Evolutionary conservation across 1,140 invertebrate genomes (phyloP).

Genomic region (Cydia strobilella): DNA sequence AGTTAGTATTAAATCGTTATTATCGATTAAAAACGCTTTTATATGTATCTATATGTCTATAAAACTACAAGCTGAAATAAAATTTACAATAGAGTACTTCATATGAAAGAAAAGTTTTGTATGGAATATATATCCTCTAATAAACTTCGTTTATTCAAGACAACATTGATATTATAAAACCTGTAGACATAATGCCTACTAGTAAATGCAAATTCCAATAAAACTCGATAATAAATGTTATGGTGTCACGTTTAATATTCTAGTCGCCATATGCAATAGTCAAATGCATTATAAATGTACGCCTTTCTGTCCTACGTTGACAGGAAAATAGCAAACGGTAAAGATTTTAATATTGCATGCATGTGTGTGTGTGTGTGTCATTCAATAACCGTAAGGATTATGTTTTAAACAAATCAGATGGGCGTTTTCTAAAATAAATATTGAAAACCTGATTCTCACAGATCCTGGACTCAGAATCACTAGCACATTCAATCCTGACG

Average conservation of each 20-base stretch:
- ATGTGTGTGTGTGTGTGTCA: constrained; percentile 35
- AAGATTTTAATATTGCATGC: constrained; percentile 48
- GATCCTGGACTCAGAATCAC: no score
- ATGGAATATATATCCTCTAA: no score
- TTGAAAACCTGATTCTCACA: no score
- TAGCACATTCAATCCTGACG: no score
- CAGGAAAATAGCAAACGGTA: constrained; percentile 57
- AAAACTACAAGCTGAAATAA: no score
- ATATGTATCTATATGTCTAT: no score
- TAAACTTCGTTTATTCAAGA: neutral
- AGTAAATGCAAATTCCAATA: constrained; percentile 13
- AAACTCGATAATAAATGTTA: constrained; percentile 16
- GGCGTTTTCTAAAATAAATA: no score
- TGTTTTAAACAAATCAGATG: neutral
- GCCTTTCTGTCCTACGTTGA: constrained; percentile 48
- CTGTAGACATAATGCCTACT: neutral
- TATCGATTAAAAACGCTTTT: no score
- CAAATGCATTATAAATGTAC: constrained; percentile 55
- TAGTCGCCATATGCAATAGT: constrained; percentile 44
- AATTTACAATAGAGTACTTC: no score
- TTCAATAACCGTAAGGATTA: neutral
- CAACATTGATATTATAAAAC: neutral
- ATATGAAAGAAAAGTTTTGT: no score
- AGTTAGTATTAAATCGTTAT: no score
- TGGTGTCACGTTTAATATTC: constrained; percentile 49